Conservation (phyloP, 2,888 invertebrate genomes). For the Dyspetes luteomarginatus region DNA sequence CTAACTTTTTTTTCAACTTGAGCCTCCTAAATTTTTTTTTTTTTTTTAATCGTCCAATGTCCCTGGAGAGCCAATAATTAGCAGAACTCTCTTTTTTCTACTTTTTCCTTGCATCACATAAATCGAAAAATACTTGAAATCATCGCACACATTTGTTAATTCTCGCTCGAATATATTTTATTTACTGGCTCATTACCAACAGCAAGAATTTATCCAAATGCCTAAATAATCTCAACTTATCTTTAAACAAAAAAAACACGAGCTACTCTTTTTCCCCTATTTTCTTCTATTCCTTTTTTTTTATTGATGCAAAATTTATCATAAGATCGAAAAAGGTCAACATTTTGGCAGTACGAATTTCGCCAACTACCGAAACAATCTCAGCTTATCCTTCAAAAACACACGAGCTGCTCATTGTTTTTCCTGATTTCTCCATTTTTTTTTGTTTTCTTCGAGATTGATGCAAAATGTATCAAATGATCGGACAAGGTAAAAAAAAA, state of each 20-base stretch:
- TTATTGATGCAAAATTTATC: not conserved
- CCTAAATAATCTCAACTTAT: not conserved
- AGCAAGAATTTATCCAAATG: not conserved
- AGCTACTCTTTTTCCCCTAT: slow-evolving; percentile 36
- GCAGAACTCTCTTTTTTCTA: no score
- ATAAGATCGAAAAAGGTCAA: slow-evolving; percentile 25
- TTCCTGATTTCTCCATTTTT: not conserved
- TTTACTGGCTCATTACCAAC: slow-evolving; percentile 63
- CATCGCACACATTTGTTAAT: no score
- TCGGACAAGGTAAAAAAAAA: slow-evolving; percentile 27
- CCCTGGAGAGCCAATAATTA: no score
- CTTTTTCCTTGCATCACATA: no score
- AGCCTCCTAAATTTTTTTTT: not conserved
- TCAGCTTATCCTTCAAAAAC: slow-evolving; percentile 52
- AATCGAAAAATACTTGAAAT: no score
- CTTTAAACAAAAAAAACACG: no score
- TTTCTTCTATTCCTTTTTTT: not conserved
- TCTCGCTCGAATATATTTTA: slow-evolving; percentile 57
- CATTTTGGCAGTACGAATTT: no score
- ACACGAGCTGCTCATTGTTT: slow-evolving; percentile 54
- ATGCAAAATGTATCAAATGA: slow-evolving; percentile 15
- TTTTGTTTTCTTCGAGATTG: not conserved
- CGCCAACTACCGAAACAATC: slow-evolving; percentile 63
- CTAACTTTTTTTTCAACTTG: not conserved
- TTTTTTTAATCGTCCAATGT: no score